Conservation (phyloP, 1,140 invertebrate species). For the Lethocerus indicus region DNA sequence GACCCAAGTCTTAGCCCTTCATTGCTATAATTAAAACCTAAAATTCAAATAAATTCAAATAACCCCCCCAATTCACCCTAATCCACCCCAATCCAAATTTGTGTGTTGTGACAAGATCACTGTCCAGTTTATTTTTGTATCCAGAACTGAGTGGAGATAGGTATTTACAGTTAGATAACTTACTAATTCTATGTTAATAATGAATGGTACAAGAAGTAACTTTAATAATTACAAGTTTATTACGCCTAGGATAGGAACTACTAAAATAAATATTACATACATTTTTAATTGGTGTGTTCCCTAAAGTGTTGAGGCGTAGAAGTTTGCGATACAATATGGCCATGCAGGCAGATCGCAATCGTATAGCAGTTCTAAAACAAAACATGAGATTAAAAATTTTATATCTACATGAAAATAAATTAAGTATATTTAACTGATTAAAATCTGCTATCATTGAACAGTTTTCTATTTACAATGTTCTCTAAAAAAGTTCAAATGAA, state of each 20-base stretch:
- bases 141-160: no score
- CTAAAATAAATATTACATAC: slow-evolving; percentile 24
- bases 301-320: slow-evolving; percentile 33
- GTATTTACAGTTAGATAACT: no score
- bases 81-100: no score
- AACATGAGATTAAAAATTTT: slow-evolving; percentile 7
- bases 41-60: no score
- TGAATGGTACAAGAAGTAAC: background rate
- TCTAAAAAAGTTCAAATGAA: background rate
- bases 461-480: slow-evolving; percentile 12
- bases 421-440: background rate
- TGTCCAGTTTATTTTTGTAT: no score
- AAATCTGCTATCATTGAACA: background rate
- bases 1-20: no score
- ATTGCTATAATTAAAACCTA: no score
- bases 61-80: no score
- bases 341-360: slow-evolving; percentile 38
- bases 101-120: no score
- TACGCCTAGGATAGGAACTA: background rate
- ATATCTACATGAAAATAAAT: background rate
- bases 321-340: slow-evolving; percentile 46
- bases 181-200: background rate
- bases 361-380: slow-evolving; percentile 34
- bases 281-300: slow-evolving; percentile 38
- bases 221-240: background rate